Conservation (phyloP, 2,113 vertebrate genomes). For the Hepsetus odoe region DNA sequence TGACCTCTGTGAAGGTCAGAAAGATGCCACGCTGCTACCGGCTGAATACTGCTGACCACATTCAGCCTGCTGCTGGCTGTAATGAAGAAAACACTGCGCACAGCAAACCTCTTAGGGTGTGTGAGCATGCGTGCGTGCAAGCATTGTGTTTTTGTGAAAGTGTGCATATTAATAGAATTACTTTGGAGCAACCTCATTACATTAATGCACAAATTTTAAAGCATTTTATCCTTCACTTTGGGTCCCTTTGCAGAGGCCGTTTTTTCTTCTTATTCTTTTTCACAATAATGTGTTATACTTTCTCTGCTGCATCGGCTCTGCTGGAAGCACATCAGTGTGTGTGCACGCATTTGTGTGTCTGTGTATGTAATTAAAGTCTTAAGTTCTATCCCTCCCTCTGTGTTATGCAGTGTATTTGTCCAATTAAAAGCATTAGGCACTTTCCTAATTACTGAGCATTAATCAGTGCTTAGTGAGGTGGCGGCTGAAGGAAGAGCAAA, state of each 20-base stretch:
- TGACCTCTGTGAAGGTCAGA: constrained; percentile 53
- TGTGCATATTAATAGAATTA: background rate
- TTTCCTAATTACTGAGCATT: constrained; percentile 35
- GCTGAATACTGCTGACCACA: constrained; percentile 52
- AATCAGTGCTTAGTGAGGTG: constrained; percentile 36
- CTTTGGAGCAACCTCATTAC: too few species aligned
- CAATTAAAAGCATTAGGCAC: constrained; percentile 41
- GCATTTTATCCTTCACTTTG: too few species aligned
- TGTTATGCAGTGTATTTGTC: constrained; percentile 26
- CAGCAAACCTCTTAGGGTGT: constrained; percentile 6
- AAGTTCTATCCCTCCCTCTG: constrained; percentile 17
- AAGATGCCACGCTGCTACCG: constrained; percentile 27
- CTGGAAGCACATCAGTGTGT: background rate
- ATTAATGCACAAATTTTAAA: too few species aligned
- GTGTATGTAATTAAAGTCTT: constrained; percentile 44
- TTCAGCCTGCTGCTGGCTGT: constrained; percentile 38
- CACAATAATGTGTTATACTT: background rate
- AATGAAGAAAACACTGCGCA: constrained; percentile 44
- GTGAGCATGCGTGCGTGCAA: background rate
- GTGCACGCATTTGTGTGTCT: constrained; percentile 19
- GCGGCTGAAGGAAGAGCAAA: constrained; percentile 17
- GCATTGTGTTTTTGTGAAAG: background rate
- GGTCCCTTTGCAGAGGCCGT: background rate
- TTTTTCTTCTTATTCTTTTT: background rate
- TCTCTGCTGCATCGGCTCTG: too few species aligned